phyloP scores from a whole-genome alignment of 2,113 vertebrate species.

The Oenanthe melanoleuca region DNA sequence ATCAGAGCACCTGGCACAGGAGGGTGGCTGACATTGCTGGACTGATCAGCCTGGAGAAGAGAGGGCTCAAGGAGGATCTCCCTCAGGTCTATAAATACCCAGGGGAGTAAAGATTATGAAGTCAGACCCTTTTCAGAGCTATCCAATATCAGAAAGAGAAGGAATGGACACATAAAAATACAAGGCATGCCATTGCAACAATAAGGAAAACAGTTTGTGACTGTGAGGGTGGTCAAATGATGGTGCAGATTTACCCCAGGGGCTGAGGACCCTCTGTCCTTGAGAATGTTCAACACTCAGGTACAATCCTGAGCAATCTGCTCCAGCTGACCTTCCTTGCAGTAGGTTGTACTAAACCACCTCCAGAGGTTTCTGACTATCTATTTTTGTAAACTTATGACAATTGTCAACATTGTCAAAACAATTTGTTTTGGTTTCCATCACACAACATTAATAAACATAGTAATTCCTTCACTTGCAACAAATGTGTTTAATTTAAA shows the following conservation, averaged over 20 bases:
- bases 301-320: background rate
- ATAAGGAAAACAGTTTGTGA: background rate
- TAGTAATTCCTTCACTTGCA: background rate
- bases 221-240: rapidly evolving
- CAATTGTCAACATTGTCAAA: too few species aligned
- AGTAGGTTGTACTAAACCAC: background rate
- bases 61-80: background rate
- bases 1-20: background rate
- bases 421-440: background rate
- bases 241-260: background rate
- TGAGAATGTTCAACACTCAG: background rate
- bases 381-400: background rate
- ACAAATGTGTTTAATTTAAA: background rate
- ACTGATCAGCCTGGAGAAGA: background rate
- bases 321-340: background rate
- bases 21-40: background rate
- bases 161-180: background rate
- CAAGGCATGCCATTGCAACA: background rate
- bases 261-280: background rate
- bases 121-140: background rate
- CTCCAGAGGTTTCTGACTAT: background rate
- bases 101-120: background rate
- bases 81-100: background rate
- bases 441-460: background rate
- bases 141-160: background rate